These are phyloP conservation scores for Scaptomyza parva DNA, from an alignment of 2,888 invertebrate genomes.

Conservation along the genomic window DNA sequence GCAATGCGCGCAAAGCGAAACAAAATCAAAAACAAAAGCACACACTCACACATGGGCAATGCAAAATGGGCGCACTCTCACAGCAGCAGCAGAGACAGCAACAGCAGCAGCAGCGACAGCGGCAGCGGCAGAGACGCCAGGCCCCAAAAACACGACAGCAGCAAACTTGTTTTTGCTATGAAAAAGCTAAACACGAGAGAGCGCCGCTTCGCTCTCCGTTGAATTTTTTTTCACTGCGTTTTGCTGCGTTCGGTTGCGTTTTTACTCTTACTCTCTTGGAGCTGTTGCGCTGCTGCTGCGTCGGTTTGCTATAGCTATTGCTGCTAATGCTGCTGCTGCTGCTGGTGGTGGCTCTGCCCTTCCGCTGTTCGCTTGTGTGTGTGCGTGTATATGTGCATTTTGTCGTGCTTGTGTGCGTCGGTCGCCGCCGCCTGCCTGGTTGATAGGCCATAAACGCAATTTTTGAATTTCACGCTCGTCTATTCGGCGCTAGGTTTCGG, in stretches of 20 bases:
- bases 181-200: conserved; percentile 10
- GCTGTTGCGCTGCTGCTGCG: conserved; percentile 61
- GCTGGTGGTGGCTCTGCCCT: conserved; percentile 57
- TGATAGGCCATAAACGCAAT: conserved; percentile 83
- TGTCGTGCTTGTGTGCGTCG: conserved; percentile 48
- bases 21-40: conserved; percentile 42
- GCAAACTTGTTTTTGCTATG: conserved; percentile 53
- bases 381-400: conserved; percentile 51
- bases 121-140: conserved; percentile 28
- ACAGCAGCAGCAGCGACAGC: conserved; percentile 17
- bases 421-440: conserved; percentile 56
- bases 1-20: conserved; percentile 56
- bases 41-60: conserved; percentile 39
- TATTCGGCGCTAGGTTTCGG: conserved; percentile 86
- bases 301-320: conserved; percentile 41
- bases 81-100: conserved; percentile 14
- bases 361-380: conserved; percentile 8
- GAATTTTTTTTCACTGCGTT: conserved; percentile 58
- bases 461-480: conserved; percentile 84
- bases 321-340: conserved; percentile 44
- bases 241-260: conserved; percentile 63
- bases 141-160: conserved; percentile 35
- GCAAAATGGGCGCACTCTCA: conserved; percentile 64
- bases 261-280: conserved; percentile 55
- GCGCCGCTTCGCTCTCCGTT: conserved; percentile 34